Percentiles rank a stretch among this genome's conserved stretches.
Evolutionary conservation across 2,113 vertebrate genomes (phyloP).

Genomic region (Heterotis niloticus): DNA sequence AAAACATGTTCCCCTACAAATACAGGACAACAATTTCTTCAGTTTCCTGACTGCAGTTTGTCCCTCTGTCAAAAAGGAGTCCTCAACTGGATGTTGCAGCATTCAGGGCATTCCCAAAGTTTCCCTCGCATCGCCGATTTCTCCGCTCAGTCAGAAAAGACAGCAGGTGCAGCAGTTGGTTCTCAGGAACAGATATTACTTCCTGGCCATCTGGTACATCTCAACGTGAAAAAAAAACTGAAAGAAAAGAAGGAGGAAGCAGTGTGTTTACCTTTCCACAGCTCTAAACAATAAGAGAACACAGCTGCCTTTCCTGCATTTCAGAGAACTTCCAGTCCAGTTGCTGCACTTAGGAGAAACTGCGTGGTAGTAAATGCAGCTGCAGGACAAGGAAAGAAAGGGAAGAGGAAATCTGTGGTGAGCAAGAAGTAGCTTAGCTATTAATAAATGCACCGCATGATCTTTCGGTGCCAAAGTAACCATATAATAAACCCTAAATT

Average conservation of each 20-base stretch:
- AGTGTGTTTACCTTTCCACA: neutral
- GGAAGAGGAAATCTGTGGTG: no score
- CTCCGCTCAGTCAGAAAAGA: neutral
- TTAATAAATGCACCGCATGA: no score
- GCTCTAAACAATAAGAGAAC: neutral
- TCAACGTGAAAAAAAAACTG: neutral
- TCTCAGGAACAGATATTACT: slow-evolving; percentile 14
- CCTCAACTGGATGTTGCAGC: neutral
- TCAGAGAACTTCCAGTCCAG: no score
- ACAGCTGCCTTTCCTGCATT: no score
- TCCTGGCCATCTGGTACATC: slow-evolving; percentile 22
- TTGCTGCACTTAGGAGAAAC: no score
- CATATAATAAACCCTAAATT: no score
- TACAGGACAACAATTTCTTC: no score
- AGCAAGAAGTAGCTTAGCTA: no score
- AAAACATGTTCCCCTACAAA: neutral
- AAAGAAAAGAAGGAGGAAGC: neutral
- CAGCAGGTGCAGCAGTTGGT: slow-evolving; percentile 15
- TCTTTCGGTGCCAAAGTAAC: no score
- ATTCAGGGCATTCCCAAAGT: neutral
- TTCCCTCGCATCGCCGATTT: neutral
- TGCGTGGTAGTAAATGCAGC: no score
- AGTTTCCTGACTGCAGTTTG: no score
- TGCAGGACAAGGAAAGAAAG: no score
- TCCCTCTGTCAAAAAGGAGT: neutral